phyloP scores from a whole-genome alignment of 2,888 invertebrate species.

The Sabatieria punctata region DNA sequence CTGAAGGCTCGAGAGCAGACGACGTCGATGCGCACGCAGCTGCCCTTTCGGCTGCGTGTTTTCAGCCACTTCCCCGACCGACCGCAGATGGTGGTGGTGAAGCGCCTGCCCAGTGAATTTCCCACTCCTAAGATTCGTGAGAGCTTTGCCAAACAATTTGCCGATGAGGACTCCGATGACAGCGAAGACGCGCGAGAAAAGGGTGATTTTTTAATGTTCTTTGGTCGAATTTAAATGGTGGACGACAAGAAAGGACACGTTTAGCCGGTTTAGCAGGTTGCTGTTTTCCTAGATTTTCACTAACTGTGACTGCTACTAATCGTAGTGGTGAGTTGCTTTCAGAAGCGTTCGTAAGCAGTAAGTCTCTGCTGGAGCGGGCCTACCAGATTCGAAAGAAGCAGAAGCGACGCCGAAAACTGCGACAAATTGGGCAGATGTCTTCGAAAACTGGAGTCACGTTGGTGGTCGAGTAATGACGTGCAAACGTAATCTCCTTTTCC shows the following conservation, averaged over 20 bases:
- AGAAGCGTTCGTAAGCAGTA: background rate
- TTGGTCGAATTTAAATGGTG: too few species aligned
- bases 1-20: slow-evolving; percentile 74
- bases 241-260: too few species aligned
- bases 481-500: too few species aligned
- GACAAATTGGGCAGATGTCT: slow-evolving; percentile 25
- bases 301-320: too few species aligned
- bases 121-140: slow-evolving; percentile 57
- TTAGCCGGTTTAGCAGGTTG: too few species aligned
- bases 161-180: slow-evolving; percentile 52
- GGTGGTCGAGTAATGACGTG: slow-evolving; percentile 25
- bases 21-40: slow-evolving; percentile 84
- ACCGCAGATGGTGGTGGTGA: slow-evolving; percentile 78
- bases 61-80: slow-evolving; percentile 91
- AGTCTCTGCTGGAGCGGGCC: slow-evolving; percentile 3
- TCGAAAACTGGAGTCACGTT: slow-evolving; percentile 19
- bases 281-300: too few species aligned
- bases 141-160: slow-evolving; percentile 95
- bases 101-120: slow-evolving; percentile 67
- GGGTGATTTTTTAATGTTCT: slow-evolving; percentile 49
- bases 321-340: background rate
- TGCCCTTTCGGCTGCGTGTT: slow-evolving; percentile 80
- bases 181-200: slow-evolving; percentile 49
- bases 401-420: slow-evolving; percentile 13
- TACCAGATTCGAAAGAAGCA: slow-evolving; percentile 2